phyloP scores from a whole-genome alignment of 2,888 invertebrate species.

The Falcaria lacertinaria region DNA sequence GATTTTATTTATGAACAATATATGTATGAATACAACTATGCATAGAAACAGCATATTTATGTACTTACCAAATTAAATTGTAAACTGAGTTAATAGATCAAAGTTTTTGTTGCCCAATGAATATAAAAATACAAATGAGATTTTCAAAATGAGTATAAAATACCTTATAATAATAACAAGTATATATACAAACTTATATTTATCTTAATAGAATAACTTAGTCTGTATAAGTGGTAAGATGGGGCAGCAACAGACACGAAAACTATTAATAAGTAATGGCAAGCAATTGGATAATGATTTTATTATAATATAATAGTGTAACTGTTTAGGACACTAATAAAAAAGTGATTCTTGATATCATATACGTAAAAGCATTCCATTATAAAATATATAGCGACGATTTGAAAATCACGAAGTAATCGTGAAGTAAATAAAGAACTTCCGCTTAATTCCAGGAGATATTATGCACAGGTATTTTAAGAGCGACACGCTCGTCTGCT shows the following conservation, averaged over 20 bases:
- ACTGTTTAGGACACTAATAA: too few species aligned
- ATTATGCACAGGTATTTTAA: background rate
- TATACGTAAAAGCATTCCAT: too few species aligned
- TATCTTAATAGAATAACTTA: background rate
- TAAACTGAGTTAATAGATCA: background rate
- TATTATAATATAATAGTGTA: too few species aligned
- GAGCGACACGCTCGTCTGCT: background rate
- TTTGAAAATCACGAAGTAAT: too few species aligned
- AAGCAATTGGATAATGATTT: constrained; percentile 8
- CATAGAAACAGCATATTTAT: background rate
- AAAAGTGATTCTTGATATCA: too few species aligned
- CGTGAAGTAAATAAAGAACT: background rate
- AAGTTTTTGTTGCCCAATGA: background rate
- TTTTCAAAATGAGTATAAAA: constrained; percentile 5
- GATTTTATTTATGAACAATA: background rate
- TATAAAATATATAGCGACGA: too few species aligned
- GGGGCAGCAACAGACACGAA: constrained; percentile 32
- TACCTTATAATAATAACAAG: constrained; percentile 9
- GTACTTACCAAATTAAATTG: background rate
- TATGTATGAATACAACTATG: background rate
- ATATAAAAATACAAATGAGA: constrained; percentile 8
- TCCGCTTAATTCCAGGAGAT: background rate
- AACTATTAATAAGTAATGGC: constrained; percentile 16
- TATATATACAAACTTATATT: constrained; percentile 17
- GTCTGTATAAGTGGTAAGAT: constrained; percentile 44